phyloP scores from a whole-genome alignment of 2,888 invertebrate species.

The Geotrupes spiniger region DNA sequence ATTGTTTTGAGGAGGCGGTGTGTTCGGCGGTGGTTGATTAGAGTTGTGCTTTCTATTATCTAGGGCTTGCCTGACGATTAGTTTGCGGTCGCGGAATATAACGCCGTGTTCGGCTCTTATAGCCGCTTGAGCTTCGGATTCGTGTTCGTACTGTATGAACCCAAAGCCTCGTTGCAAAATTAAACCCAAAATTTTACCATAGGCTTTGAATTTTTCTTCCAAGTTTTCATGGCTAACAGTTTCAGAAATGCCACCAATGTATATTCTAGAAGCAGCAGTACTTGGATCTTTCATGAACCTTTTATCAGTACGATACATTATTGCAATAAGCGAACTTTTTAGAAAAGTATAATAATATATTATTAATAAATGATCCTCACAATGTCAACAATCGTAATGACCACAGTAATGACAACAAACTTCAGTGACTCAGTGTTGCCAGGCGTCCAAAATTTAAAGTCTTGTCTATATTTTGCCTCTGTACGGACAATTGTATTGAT shows the following conservation, averaged over 20 bases:
- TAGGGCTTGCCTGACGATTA: conserved; percentile 64
- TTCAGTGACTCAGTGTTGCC: too few relatives aligned
- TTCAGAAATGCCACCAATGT: conserved; percentile 73
- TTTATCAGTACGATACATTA: conserved; percentile 50
- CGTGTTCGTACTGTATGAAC: conserved; percentile 81
- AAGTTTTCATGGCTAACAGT: conserved; percentile 60
- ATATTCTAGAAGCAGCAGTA: conserved; percentile 73
- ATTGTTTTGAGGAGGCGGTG: conserved; percentile 4
- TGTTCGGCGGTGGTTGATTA: conserved; percentile 35
- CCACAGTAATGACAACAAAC: too few relatives aligned
- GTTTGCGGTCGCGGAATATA: conserved; percentile 68
- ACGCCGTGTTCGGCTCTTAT: conserved; percentile 68
- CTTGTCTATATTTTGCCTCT: too few relatives aligned
- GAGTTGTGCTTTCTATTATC: conserved; percentile 44
- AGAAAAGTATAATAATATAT: too few relatives aligned
- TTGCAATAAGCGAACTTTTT: too few relatives aligned
- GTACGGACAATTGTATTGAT: too few relatives aligned
- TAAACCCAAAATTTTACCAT: conserved; percentile 70
- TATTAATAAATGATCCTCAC: too few relatives aligned
- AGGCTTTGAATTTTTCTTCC: conserved; percentile 71
- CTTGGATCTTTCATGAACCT: conserved; percentile 68
- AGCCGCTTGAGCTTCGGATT: conserved; percentile 71
- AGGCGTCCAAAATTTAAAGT: too few relatives aligned
- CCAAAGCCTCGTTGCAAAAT: conserved; percentile 78
- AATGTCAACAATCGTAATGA: too few relatives aligned